Evolutionary conservation across 2,888 invertebrate genomes (phyloP).

Genomic region (Atrina japonica): DNA sequence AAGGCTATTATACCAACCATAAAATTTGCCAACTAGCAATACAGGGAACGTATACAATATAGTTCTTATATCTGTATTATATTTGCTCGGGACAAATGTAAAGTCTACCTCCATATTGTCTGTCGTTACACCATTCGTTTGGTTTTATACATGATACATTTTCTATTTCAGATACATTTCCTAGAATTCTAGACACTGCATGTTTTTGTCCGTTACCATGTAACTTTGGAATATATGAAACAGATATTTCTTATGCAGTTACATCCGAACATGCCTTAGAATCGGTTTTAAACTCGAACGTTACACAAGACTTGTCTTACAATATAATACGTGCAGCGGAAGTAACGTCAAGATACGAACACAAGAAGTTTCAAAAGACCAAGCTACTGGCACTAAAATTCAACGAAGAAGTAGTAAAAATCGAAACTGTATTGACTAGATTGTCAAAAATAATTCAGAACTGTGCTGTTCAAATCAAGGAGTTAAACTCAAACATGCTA

Average conservation of each 20-base stretch:
- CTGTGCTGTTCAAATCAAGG: too few species aligned
- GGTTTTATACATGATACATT: too few species aligned
- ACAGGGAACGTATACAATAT: too few species aligned
- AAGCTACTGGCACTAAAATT: conserved; percentile 22
- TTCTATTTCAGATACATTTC: conserved; percentile 32
- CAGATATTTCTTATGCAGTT: conserved; percentile 62
- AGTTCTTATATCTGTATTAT: too few species aligned
- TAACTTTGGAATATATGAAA: conserved; percentile 58
- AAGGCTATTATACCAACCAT: too few species aligned
- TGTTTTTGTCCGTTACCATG: conserved; percentile 69
- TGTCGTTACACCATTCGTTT: too few species aligned
- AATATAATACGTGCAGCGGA: conserved; percentile 50
- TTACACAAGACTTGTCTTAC: conserved; percentile 29
- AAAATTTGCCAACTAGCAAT: too few species aligned
- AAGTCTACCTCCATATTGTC: too few species aligned
- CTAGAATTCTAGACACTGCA: conserved; percentile 3
- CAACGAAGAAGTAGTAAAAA: conserved; percentile 14
- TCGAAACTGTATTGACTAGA: conserved; percentile 35
- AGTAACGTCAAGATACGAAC: conserved; percentile 57
- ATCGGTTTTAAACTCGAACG: conserved; percentile 47
- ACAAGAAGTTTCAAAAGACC: conserved; percentile 41
- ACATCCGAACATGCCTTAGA: conserved; percentile 60
- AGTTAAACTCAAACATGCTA: too few species aligned
- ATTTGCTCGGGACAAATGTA: too few species aligned
- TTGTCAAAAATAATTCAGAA: conserved; percentile 26